Evolutionary conservation across 2,113 vertebrate genomes (phyloP), one percentile per base, ranked within the genome.

Genomic region (Seriola aureovittata): DNA sequence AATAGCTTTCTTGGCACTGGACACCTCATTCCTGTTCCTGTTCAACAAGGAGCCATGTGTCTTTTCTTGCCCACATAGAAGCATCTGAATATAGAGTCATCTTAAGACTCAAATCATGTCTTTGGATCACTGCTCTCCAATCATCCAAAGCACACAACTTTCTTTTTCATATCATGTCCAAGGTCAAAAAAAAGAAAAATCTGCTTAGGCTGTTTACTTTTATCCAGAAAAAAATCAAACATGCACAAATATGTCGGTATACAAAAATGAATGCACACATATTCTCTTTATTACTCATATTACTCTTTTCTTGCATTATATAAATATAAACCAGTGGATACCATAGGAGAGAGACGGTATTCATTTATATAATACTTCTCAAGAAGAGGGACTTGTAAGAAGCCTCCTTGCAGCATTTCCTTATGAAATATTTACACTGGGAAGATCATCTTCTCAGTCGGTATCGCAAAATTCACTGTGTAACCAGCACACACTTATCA

Each of bases 351-450:
- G 12, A 75, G 17, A 60, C 59, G 16, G 52, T 63, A 65, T 54
- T 67, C 46, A 50, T 86, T 78, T 72, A 89, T 80, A 42, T 77
- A 21, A 85, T 82, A 65, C 48, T 84, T 78, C 78, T 85, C 59
- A 64, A 40, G 42, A 73, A 11, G 54, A 8, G 0, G 8, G 32
- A 64, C 36, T 64, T 42, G 40, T 74, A 16, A 29, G 62, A 46
- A 78, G 54, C 69, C 64, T 82, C 55, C 44, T 73, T 44, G 3
- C 72, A 70, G 82, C 81, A 57, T 16, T 12, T 81, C 21, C 57
- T 83, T 70, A 89, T 93, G 82, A 92, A 93, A 93, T 92, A 91
- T 92, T 91, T 84, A 93, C 81, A 86, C 16, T 32, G 17, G 59
- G 66, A 80, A 76, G 75, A 84, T 86, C 88, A 82, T 81, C 68